phyloP scores from a whole-genome alignment of 1,140 invertebrate genomes.

The Drosophila pruinosa region DNA sequence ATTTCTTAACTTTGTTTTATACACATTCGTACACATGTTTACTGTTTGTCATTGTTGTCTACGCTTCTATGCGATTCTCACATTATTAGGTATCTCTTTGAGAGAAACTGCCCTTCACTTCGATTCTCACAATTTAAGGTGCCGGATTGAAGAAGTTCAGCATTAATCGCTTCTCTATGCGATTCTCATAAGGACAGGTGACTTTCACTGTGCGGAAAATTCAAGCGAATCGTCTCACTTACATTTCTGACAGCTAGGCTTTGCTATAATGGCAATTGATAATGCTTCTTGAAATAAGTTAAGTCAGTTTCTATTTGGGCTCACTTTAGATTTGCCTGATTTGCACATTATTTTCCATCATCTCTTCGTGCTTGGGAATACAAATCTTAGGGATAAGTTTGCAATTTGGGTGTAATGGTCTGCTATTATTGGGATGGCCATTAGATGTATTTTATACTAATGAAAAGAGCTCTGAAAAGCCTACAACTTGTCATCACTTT shows the following conservation, averaged over 20 bases:
- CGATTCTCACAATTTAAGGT: slow-evolving; percentile 4
- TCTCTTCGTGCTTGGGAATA: background rate
- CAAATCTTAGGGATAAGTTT: slow-evolving; percentile 11
- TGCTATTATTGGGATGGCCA: background rate
- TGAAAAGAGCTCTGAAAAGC: slow-evolving; percentile 33
- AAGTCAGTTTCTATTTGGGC: background rate
- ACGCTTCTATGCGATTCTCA: background rate
- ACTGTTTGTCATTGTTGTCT: background rate
- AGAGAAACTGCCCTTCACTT: background rate
- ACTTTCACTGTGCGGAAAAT: no score
- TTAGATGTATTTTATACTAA: slow-evolving; percentile 33
- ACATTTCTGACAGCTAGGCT: background rate
- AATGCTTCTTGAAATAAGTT: slow-evolving; percentile 1
- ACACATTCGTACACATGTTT: background rate
- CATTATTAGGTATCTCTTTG: no score
- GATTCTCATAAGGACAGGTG: background rate
- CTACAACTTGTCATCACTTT: slow-evolving; percentile 74
- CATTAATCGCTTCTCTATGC: background rate
- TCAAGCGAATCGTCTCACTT: no score
- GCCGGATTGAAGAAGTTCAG: no score
- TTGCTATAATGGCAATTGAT: background rate
- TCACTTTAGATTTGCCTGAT: slow-evolving; percentile 6
- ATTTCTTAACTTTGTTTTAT: background rate
- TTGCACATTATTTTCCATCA: slow-evolving; percentile 27
- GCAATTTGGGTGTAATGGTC: background rate